These are phyloP conservation scores for Gerris buenoi DNA, from an alignment of 1,140 invertebrate species.

Conservation along the genomic window DNA sequence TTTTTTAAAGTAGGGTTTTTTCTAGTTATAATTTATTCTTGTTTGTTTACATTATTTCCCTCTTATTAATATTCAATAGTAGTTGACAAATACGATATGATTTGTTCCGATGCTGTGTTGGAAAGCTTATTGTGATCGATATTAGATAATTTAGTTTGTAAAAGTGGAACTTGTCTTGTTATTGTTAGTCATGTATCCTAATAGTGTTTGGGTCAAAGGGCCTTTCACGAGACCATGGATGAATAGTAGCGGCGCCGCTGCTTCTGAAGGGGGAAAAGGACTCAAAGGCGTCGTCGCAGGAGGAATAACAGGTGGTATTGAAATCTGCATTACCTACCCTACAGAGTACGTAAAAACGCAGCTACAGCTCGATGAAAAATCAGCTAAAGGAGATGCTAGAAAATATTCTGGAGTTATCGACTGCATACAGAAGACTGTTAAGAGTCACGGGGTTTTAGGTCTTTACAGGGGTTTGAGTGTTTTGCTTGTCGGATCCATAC, in stretches of 20 bases:
- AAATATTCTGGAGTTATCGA: conserved; percentile 73
- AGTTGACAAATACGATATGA: too few relatives aligned
- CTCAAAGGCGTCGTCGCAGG: conserved; percentile 31
- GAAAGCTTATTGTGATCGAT: too few relatives aligned
- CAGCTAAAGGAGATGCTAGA: conserved; percentile 40
- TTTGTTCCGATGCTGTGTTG: too few relatives aligned
- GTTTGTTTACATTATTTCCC: too few relatives aligned
- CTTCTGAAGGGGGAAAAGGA: conserved; percentile 2
- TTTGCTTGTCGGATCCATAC: conserved; percentile 88
- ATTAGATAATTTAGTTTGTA: too few relatives aligned
- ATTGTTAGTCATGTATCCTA: too few relatives aligned
- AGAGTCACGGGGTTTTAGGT: conserved; percentile 74
- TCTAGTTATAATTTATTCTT: too few relatives aligned
- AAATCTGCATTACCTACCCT: conserved; percentile 98
- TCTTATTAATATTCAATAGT: too few relatives aligned
- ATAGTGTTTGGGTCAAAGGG: not conserved
- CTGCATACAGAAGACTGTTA: conserved; percentile 87
- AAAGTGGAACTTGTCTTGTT: too few relatives aligned
- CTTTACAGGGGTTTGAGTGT: conserved; percentile 92
- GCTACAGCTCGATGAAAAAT: conserved; percentile 90
- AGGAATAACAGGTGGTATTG: conserved; percentile 84
- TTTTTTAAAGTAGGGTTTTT: too few relatives aligned
- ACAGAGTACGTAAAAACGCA: conserved; percentile 99
- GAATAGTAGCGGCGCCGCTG: conserved; percentile 3
- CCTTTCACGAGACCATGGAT: conserved; percentile 7